Evolutionary conservation across 2,888 invertebrate species (phyloP), one percentile per base, ranked within the genome.

Genomic region (Rotaria sp.): DNA sequence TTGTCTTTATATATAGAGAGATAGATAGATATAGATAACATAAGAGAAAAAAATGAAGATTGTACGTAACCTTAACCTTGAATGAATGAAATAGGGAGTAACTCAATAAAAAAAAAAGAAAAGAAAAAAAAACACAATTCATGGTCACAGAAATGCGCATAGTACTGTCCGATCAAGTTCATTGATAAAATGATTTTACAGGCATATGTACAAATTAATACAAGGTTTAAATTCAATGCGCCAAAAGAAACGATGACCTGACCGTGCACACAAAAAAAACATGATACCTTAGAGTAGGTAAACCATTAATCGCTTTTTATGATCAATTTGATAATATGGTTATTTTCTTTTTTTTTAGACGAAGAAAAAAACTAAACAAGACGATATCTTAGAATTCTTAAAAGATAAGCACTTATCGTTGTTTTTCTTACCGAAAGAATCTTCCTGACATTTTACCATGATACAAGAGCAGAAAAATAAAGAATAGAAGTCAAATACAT

Each of bases 81-180:
- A 67, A 4, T 67, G 67, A 67, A 30, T 67, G 35, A 67, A 67
- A 67, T 67, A 67, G 15, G 35, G 30, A 67, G 67, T 67, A 30
- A 35, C 67, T 30, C 67, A 67, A 30, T 30, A 67, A 67, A 67
- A 67, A 35, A 35, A 67, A 18, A 35, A 67, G 3, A 45, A 45
- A 45, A 45, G 13, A 30, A 67, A 35, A 67, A 55, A 55, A 55
- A 24, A 67, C 67, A 67, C 67, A 30, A 67, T 35, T 35, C 67
- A 67, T 67, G 67, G 35, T 67, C 67, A 18, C 18, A 67, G 2
- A 67, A 15, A 67, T 67, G 15, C 67, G 35, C 35, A 67, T 67
- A 67, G 15, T 67, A 30, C 67, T 67, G 67, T 67, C 67, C 67
- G 67, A 67, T 67, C 67, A 67, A 67, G 67, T 67, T 67, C 67